Conservation (phyloP, 2,888 invertebrate genomes). For the Sesamia inferens region DNA sequence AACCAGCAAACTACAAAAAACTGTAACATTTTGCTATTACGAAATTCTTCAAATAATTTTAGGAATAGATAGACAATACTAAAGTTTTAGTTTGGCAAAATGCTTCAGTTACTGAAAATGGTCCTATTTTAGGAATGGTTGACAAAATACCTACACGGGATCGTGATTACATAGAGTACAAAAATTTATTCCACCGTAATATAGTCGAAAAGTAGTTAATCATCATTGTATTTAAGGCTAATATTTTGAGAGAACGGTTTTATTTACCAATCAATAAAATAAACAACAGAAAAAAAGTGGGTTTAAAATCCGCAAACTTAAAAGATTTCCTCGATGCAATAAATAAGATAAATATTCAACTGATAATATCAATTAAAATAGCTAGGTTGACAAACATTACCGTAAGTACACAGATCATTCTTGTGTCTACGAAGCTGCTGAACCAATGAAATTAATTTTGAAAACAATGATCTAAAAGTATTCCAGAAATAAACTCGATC, state of each 20-base stretch:
- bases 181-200: slow-evolving; percentile 29
- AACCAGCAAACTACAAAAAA: slow-evolving; percentile 33
- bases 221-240: slow-evolving; percentile 1
- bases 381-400: slow-evolving; percentile 53
- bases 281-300: neutral
- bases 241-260: slow-evolving; percentile 26
- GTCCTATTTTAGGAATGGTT: slow-evolving; percentile 31
- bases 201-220: slow-evolving; percentile 3
- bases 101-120: slow-evolving; percentile 15
- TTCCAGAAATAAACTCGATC: neutral
- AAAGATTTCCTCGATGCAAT: slow-evolving; percentile 16
- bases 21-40: slow-evolving; percentile 36
- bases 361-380: slow-evolving; percentile 20
- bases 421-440: slow-evolving; percentile 55
- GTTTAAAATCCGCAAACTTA: neutral
- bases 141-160: slow-evolving; percentile 27
- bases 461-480: neutral
- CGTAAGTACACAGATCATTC: slow-evolving; percentile 52
- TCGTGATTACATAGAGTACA: slow-evolving; percentile 30
- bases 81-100: slow-evolving; percentile 24
- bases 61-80: neutral
- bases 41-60: neutral
- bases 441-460: slow-evolving; percentile 19
- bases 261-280: slow-evolving; percentile 36
- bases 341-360: slow-evolving; percentile 1